Evolutionary conservation across 2,888 invertebrate genomes (phyloP).

Genomic region (Isotomurus palustris): DNA sequence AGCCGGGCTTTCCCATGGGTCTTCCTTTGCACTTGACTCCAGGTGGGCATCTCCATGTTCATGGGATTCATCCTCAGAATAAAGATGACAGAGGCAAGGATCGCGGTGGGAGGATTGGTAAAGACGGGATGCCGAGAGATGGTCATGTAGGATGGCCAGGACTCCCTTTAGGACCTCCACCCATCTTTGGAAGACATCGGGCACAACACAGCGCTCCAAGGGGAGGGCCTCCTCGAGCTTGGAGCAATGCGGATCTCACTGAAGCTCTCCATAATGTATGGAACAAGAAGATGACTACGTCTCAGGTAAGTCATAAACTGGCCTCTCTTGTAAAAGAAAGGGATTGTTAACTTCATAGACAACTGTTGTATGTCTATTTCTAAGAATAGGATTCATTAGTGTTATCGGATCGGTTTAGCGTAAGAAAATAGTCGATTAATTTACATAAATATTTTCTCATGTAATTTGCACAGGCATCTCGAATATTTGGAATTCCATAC

Average conservation of each 20-base stretch:
- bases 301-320: too few species aligned
- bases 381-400: too few species aligned
- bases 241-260: constrained; percentile 87
- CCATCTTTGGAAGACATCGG: constrained; percentile 61
- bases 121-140: neutral
- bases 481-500: constrained; percentile 89
- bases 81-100: neutral
- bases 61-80: neutral
- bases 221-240: constrained; percentile 80
- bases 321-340: too few species aligned
- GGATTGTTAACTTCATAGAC: too few species aligned
- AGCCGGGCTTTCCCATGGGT: constrained; percentile 12
- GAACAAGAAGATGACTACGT: constrained; percentile 92
- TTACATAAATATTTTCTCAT: too few species aligned
- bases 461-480: constrained; percentile 79
- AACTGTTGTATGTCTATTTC: too few species aligned
- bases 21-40: neutral
- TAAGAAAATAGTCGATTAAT: too few species aligned
- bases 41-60: neutral
- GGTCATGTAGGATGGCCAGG: constrained; percentile 27
- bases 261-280: constrained; percentile 89
- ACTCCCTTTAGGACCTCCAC: constrained; percentile 35
- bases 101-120: neutral
- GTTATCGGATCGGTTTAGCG: too few species aligned
- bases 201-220: constrained; percentile 87